Conservation (phyloP, 2,888 invertebrate species). For the Xanthia togata region DNA sequence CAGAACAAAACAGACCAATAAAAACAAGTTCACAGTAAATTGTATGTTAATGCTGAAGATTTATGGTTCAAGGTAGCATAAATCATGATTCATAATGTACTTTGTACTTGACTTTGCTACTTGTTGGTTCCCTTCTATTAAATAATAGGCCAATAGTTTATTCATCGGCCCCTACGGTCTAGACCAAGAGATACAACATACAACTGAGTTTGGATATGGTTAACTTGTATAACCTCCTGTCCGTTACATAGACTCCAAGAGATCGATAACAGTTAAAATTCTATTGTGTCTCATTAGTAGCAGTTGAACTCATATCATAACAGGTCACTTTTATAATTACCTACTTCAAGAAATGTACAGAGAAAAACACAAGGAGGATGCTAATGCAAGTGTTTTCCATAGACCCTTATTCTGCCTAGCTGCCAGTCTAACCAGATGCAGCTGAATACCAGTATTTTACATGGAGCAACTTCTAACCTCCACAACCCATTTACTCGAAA, state of each 20-base stretch:
- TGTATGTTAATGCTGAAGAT: constrained; percentile 6
- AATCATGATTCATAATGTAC: constrained; percentile 50
- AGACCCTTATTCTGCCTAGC: too few species aligned
- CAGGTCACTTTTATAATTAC: too few species aligned
- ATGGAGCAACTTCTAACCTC: too few species aligned
- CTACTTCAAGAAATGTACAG: neutral
- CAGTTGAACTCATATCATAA: too few species aligned
- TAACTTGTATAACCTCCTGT: neutral
- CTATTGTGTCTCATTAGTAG: too few species aligned
- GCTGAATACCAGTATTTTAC: too few species aligned
- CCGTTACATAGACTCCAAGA: too few species aligned
- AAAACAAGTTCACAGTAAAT: constrained; percentile 21
- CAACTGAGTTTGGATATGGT: neutral
- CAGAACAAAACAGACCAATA: constrained; percentile 6
- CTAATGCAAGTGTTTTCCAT: neutral
- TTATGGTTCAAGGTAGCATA: constrained; percentile 55
- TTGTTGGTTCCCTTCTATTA: constrained; percentile 48
- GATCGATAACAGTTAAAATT: too few species aligned
- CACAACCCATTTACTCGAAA: too few species aligned
- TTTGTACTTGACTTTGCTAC: constrained; percentile 52
- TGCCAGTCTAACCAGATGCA: too few species aligned
- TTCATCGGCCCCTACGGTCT: constrained; percentile 27
- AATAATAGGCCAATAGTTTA: constrained; percentile 54
- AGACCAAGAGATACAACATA: neutral
- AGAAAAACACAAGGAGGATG: neutral